Conservation (phyloP, 64 coral and sea anemone species). For the Cladopsammia gracilis region DNA sequence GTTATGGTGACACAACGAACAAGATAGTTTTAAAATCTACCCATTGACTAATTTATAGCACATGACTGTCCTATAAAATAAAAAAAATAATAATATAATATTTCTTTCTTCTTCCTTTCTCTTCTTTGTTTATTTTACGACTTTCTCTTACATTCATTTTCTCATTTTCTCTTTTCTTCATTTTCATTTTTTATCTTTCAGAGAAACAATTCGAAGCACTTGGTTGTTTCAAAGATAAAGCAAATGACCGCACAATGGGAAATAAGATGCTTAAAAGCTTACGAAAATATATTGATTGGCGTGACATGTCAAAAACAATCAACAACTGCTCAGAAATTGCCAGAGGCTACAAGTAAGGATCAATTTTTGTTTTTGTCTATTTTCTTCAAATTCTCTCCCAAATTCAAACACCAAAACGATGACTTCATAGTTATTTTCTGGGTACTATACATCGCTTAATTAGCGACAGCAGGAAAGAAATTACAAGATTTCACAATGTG, state of each 20-base stretch:
- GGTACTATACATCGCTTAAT: no score
- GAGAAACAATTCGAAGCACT: neutral
- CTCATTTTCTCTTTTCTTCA: neutral
- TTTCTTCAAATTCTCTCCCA: no score
- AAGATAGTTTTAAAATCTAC: no score
- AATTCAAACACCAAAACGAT: no score
- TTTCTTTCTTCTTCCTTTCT: neutral
- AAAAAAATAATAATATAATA: no score
- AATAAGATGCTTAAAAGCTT: neutral
- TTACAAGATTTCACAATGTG: no score
- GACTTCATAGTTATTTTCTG: no score
- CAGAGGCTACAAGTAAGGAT: neutral
- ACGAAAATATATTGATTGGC: slow-evolving; percentile 32
- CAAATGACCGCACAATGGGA: neutral
- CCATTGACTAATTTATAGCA: no score
- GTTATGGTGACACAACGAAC: no score
- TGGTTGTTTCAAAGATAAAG: slow-evolving; percentile 51
- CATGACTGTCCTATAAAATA: no score
- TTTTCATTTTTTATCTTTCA: neutral
- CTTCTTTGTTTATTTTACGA: neutral
- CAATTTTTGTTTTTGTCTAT: neutral
- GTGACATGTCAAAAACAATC: slow-evolving; percentile 36
- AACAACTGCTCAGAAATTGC: slow-evolving; percentile 44
- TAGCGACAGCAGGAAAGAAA: no score
- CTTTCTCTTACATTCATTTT: no score